These are phyloP conservation scores for Drosophila atripex DNA, from an alignment of 2,888 invertebrate genomes.

Conservation along the genomic window DNA sequence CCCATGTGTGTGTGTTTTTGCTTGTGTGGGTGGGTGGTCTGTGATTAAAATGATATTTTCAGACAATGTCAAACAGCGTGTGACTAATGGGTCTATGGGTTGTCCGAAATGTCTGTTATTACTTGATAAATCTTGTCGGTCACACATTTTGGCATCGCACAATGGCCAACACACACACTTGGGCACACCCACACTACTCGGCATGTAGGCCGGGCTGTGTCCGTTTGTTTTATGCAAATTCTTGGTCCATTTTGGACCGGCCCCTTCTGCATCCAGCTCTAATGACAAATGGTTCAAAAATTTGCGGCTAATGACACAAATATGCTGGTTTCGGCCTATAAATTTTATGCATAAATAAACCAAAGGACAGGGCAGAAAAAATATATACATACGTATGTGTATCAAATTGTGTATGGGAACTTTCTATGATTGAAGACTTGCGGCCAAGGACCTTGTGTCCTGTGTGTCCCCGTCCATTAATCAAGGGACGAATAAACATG, in stretches of 20 bases:
- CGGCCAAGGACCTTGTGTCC: slow-evolving; percentile 44
- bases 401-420: slow-evolving; percentile 4
- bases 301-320: slow-evolving; percentile 79
- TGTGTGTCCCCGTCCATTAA: slow-evolving; percentile 56
- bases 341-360: slow-evolving; percentile 75
- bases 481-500: slow-evolving; percentile 72
- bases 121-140: slow-evolving; percentile 79
- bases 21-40: slow-evolving; percentile 40
- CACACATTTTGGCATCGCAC: slow-evolving; percentile 65
- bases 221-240: slow-evolving; percentile 77
- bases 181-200: slow-evolving; percentile 6
- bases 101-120: slow-evolving; percentile 80
- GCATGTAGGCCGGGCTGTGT: slow-evolving; percentile 29
- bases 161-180: slow-evolving; percentile 33
- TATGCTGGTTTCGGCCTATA: slow-evolving; percentile 74
- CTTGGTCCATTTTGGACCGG: slow-evolving; percentile 20
- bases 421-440: slow-evolving; percentile 69
- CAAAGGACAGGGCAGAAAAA: slow-evolving; percentile 13
- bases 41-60: slow-evolving; percentile 79
- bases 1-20: slow-evolving; percentile 4
- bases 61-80: slow-evolving; percentile 80
- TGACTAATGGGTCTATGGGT: slow-evolving; percentile 80
- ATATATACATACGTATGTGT: slow-evolving; percentile 32
- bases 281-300: slow-evolving; percentile 78
- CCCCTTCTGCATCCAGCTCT: slow-evolving; percentile 59